Percentiles rank a stretch among this genome's conserved stretches.
Conservation (phyloP, 2,113 vertebrate species). For the Mus musculus region GRCm39 chr5:22323501-22324000, state of each 20-base stretch:
- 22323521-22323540: background rate
- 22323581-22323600: accelerated
- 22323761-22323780: slow-evolving; percentile 71
- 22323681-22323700: slow-evolving; percentile 74
- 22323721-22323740: slow-evolving; percentile 67
- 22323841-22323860: slow-evolving; percentile 64
- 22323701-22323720: slow-evolving; percentile 75
- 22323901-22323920: slow-evolving; percentile 37
- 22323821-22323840: slow-evolving; percentile 69
- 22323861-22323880: slow-evolving; percentile 65
- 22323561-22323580: background rate
- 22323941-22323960: slow-evolving; percentile 4
- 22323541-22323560: background rate
- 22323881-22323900: slow-evolving; percentile 40
- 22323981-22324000: slow-evolving; percentile 29
- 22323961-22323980: background rate
- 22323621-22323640: slow-evolving; percentile 45
- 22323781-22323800: slow-evolving; percentile 82
- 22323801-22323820: slow-evolving; percentile 66
- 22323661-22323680: slow-evolving; percentile 69
- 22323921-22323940: slow-evolving; percentile 57
- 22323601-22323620: slow-evolving; percentile 48
- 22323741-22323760: slow-evolving; percentile 77
- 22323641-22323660: slow-evolving; percentile 63
- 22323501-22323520: background rate